phyloP scores from a whole-genome alignment of 2,888 invertebrate genomes.

The Oeneis ivallda region DNA sequence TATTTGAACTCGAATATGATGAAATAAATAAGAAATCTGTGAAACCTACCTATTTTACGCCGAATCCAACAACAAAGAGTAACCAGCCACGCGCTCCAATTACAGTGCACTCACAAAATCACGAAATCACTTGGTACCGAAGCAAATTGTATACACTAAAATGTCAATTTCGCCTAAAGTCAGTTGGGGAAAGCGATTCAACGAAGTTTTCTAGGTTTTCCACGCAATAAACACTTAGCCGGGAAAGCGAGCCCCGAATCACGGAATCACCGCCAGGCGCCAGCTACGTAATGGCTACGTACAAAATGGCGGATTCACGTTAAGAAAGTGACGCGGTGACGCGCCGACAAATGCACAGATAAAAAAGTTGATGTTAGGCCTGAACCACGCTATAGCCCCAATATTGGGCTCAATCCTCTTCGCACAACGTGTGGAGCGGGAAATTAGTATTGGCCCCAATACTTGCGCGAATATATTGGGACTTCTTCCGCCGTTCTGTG shows the following conservation, averaged over 20 bases:
- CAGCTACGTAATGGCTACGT: no score
- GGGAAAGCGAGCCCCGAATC: conserved; percentile 74
- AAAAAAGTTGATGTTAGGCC: conserved; percentile 42
- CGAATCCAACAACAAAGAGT: conserved; percentile 81
- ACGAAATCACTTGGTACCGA: conserved; percentile 73
- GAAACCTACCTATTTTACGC: conserved; percentile 35
- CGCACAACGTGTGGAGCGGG: no score
- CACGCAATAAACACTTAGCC: conserved; percentile 72
- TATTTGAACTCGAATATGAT: not conserved
- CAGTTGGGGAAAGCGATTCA: conserved; percentile 59
- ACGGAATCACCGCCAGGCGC: conserved; percentile 79
- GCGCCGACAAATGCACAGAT: conserved; percentile 66
- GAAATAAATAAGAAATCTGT: conserved; percentile 11
- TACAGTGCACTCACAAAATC: conserved; percentile 77
- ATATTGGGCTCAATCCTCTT: no score
- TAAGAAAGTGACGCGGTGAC: conserved; percentile 79
- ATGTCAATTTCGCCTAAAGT: conserved; percentile 62
- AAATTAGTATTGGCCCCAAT: no score
- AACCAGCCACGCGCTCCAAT: conserved; percentile 81
- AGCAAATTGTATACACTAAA: conserved; percentile 63
- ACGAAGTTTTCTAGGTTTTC: conserved; percentile 72
- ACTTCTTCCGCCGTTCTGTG: no score
- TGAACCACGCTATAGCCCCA: no score
- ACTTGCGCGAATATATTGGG: no score
- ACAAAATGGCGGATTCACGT: conserved; percentile 82